Evolutionary conservation across 2,888 invertebrate genomes (phyloP).

Genomic region (Platycheirus rosarum): DNA sequence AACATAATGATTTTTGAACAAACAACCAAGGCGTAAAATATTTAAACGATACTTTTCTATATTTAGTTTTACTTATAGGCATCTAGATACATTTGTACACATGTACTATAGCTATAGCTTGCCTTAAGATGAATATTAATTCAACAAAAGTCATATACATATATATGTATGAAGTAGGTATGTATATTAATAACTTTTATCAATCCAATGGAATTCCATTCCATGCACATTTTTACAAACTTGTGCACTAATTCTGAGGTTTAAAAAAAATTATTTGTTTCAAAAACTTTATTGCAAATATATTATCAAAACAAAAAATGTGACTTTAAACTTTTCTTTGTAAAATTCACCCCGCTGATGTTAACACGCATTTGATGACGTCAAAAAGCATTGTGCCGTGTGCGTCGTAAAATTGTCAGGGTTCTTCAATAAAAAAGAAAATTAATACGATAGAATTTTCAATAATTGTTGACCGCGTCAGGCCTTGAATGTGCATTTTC

Average conservation of each 20-base stretch:
- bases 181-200: no score
- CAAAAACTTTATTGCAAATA: no score
- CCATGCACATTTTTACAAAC: no score
- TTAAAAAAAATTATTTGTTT: no score
- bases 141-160: no score
- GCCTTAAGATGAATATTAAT: no score
- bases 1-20: neutral
- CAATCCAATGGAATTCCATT: no score
- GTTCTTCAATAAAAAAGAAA: conserved; percentile 21
- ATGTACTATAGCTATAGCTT: no score
- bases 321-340: no score
- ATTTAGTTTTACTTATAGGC: conserved; percentile 41
- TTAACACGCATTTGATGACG: conserved; percentile 49
- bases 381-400: neutral
- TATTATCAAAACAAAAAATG: no score
- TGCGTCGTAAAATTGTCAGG: conserved; percentile 15
- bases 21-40: neutral
- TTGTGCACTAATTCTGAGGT: no score
- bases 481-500: conserved; percentile 50
- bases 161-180: no score
- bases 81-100: neutral
- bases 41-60: conserved; percentile 3
- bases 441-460: neutral
- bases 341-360: neutral
- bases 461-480: conserved; percentile 18